These are phyloP conservation scores for Sinocyclocheilus maitianheensis DNA, from an alignment of 2,113 vertebrate genomes.

Conservation along the genomic window DNA sequence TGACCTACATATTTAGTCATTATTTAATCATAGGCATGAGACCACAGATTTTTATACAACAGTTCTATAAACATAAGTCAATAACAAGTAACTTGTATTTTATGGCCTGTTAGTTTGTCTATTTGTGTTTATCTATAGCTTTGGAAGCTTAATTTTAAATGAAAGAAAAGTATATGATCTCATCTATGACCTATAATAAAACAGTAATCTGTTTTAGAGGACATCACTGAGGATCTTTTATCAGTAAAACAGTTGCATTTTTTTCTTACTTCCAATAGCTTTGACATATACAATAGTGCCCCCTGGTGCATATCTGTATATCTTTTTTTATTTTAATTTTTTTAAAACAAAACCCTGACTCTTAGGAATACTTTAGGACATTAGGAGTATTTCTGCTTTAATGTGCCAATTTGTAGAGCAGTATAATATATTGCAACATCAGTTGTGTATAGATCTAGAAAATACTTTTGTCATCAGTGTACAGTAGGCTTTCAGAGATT, in stretches of 20 bases:
- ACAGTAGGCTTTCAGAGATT: background rate
- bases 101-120: background rate
- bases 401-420: background rate
- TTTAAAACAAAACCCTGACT: background rate
- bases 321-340: background rate
- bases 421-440: background rate
- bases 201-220: background rate
- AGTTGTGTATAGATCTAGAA: background rate
- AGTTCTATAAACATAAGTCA: background rate
- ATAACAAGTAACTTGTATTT: background rate
- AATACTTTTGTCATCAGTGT: background rate
- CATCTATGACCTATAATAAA: background rate
- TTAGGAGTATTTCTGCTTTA: background rate
- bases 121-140: no score
- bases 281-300: slow-evolving; percentile 38
- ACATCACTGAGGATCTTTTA: background rate
- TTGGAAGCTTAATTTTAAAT: background rate
- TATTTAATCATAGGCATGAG: background rate
- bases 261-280: background rate
- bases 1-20: background rate
- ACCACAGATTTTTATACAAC: background rate
- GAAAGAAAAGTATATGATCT: background rate
- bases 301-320: slow-evolving; percentile 20
- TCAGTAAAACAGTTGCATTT: background rate
- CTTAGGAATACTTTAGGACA: background rate